A percentile compares a stretch with the other conserved stretches of the same genome.
These are phyloP conservation scores for Ondatra zibethicus DNA, from an alignment of 2,113 vertebrate species.

Conservation along the genomic window DNA sequence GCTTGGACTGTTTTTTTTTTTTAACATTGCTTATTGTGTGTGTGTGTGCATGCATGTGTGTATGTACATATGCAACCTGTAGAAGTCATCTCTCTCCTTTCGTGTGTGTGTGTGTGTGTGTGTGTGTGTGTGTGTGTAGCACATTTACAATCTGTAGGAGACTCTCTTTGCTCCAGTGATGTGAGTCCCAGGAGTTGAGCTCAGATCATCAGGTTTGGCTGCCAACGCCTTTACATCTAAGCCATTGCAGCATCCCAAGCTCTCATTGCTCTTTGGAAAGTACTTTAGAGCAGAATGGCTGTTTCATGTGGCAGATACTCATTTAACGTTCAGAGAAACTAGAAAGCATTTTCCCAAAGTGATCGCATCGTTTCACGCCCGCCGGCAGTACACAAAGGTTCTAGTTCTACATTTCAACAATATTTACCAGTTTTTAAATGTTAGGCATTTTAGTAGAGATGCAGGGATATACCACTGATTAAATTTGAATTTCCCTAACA, in stretches of 20 bases:
- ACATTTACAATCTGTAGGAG: neutral
- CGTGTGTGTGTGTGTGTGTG: too few species aligned
- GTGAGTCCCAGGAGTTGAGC: neutral
- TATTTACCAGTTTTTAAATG: neutral
- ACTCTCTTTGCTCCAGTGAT: too few species aligned
- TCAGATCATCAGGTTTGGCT: neutral
- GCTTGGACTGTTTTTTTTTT: neutral
- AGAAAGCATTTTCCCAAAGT: neutral
- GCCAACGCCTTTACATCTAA: neutral
- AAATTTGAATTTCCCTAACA: neutral
- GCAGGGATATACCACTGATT: neutral
- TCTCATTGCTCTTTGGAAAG: neutral
- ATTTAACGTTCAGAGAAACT: neutral
- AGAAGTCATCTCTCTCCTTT: too few species aligned
- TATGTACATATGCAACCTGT: neutral
- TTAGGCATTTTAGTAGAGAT: neutral
- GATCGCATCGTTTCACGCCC: neutral
- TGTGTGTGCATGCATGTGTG: too few species aligned
- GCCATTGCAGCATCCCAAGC: neutral
- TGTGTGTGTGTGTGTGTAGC: neutral
- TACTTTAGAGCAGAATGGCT: neutral
- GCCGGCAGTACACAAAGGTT: neutral
- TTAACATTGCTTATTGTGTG: too few species aligned
- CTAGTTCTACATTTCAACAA: too few species aligned
- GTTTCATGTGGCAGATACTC: too few species aligned